Percentiles rank a stretch among this genome's conserved stretches.
These are phyloP conservation scores for Mormyrops attenuatus DNA, from an alignment of 2,797 vertebrate species.

Conservation along the genomic window DNA sequence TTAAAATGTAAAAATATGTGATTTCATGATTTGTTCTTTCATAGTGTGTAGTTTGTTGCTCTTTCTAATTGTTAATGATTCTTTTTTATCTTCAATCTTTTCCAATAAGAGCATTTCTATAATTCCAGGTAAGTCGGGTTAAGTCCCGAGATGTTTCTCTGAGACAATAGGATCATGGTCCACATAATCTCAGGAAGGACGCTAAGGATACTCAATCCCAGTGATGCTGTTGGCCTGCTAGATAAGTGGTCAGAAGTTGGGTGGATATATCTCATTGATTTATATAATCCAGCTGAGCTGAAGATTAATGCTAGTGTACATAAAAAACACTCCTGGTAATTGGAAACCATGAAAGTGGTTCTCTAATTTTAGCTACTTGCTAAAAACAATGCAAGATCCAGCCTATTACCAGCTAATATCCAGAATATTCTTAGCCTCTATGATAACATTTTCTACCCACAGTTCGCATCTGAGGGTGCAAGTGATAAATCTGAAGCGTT, in stretches of 20 bases:
- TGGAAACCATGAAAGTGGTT: neutral
- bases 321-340: neutral
- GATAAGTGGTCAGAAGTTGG: neutral
- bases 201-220: neutral
- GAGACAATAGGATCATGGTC: neutral
- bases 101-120: neutral
- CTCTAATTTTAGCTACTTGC: neutral
- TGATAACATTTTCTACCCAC: neutral
- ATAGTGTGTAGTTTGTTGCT: neutral
- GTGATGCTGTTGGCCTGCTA: neutral
- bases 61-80: neutral
- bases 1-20: neutral
- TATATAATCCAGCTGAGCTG: neutral
- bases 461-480: neutral
- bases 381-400: neutral
- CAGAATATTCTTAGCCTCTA: neutral
- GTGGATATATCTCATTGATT: neutral
- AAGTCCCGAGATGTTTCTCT: neutral
- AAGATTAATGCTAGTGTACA: neutral
- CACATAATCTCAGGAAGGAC: neutral
- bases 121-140: neutral
- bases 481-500: neutral
- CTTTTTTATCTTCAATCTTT: neutral
- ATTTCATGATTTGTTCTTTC: neutral
- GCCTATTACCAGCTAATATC: neutral